A percentile compares a stretch with the other conserved stretches of the same genome.
Conservation (phyloP, 2,113 vertebrate species). For the Aythya baeri region DNA sequence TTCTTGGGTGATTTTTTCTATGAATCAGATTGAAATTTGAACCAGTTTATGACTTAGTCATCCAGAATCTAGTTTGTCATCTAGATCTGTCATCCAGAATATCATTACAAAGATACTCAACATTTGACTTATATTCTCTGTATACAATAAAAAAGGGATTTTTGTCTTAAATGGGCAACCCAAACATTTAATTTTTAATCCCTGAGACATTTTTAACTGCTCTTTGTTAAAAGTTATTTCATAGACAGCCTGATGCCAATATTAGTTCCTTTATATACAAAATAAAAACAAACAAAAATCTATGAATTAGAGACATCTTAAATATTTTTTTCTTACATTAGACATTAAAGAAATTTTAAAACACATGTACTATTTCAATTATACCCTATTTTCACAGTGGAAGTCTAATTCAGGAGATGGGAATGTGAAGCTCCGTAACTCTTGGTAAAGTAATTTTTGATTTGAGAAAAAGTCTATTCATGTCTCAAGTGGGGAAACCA, state of each 20-base stretch:
- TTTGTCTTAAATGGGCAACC: background rate
- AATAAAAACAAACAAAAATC: background rate
- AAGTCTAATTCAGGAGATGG: background rate
- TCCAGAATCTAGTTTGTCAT: background rate
- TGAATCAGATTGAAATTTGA: background rate
- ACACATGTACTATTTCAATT: background rate
- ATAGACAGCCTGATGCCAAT: background rate
- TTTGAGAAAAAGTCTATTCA: background rate
- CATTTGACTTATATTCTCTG: background rate
- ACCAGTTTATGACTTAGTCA: background rate
- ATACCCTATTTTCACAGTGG: background rate
- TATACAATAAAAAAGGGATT: background rate
- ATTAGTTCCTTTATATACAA: background rate
- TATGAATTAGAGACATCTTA: background rate
- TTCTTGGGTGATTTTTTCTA: background rate
- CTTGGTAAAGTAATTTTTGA: background rate
- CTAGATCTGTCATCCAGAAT: background rate
- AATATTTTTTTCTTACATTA: background rate
- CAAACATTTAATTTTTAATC: background rate
- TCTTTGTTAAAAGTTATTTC: background rate
- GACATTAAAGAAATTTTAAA: background rate
- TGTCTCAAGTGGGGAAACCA: background rate
- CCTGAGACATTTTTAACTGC: background rate
- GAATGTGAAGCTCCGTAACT: background rate
- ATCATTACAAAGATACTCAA: background rate